phyloP scores from a whole-genome alignment of 2,888 invertebrate genomes.

The Cyclophora albipunctata region DNA sequence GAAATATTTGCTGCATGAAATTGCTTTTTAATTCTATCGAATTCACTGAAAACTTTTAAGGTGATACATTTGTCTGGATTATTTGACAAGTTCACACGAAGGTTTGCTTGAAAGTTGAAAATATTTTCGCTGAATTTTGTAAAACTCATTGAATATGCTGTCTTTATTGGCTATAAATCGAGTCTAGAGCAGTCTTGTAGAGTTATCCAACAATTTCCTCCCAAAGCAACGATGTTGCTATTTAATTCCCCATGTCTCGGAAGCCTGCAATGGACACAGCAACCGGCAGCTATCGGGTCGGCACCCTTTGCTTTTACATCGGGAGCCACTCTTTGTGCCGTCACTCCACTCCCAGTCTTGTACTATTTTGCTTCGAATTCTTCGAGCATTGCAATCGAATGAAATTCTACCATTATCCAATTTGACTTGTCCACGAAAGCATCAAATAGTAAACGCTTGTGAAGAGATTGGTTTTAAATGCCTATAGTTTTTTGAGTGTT shows the following conservation, averaged over 20 bases:
- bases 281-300: constrained; percentile 11
- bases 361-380: constrained; percentile 3
- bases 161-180: no score
- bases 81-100: no score
- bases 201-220: no score
- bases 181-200: no score
- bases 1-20: constrained; percentile 8
- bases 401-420: constrained; percentile 11
- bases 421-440: constrained; percentile 4
- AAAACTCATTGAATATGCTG: no score
- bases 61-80: neutral
- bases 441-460: no score
- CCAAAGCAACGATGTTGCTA: no score
- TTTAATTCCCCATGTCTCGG: no score
- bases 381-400: constrained; percentile 6
- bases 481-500: no score
- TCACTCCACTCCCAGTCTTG: constrained; percentile 12
- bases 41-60: neutral
- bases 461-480: no score
- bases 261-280: constrained; percentile 7
- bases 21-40: constrained; percentile 7
- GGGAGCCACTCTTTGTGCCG: constrained; percentile 18
- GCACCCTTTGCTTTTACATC: constrained; percentile 15
- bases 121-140: no score
- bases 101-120: no score